Base-by-base conservation (phyloP, 2,888 invertebrate species). In the Entomobrya proxima region DNA sequence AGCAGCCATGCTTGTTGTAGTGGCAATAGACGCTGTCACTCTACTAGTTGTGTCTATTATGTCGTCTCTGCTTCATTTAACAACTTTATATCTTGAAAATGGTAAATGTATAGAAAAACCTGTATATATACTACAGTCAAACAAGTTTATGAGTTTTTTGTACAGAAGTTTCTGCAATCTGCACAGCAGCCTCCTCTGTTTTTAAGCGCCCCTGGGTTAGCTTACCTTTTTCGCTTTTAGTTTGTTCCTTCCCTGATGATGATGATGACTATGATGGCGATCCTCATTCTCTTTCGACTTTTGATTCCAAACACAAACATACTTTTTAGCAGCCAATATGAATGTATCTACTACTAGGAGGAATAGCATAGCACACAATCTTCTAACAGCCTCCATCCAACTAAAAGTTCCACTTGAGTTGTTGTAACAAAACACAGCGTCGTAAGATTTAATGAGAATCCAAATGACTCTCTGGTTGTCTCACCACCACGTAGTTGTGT, bases 381-480 rank as follows among this genome's bases (percentile, higher is more conserved):
- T 52, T 18, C 21, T 18, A 52, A 52, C 21, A 7, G 11, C 52
- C 40, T 9, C 11, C 15, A 64, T n/a, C 32, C 32, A 64, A 32
- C 61, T 64, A 64, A 55, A 77, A 77, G 76, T 77, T 77, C 52
- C 67, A 79, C 52, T 79, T 52, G 69, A 79, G 79, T 69, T 79
- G 52, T 32, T 55, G 37, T 61, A 67, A 67, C 67, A 58, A 77
- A 50, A 72, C 37, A 78, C 72, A 11, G 27, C 77, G 77, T 81
- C 81, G 58, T 87, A 80, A 85, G 87, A 87, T 81, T 85, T 87
- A 87, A 87, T 85, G 85, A 85, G 61, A 69, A 85, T 80, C 81
- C 77, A 61, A 78, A 76, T 85, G 80, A 64, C 84, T 87, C 69
- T 86, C 79, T 37, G 47, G 75, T 61, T 64, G 61, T 64, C 1